These are phyloP conservation scores for fruit fly (Drosophila melanogaster) DNA, from an alignment of 1,140 invertebrate genomes.

Conservation along the genomic window Release_6_plus_ISO1_MT NT_033779.5:21887001-21887500, in stretches of 20 bases:
- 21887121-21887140: neutral
- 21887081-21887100: neutral
- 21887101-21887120: slow-evolving; percentile 1
- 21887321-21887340: too few relatives aligned
- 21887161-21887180: too few relatives aligned
- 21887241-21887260: too few relatives aligned
- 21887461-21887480: slow-evolving; percentile 11
- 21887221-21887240: too few relatives aligned
- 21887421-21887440: neutral
- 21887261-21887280: too few relatives aligned
- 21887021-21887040: slow-evolving; percentile 80
- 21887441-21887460: neutral
- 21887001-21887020: slow-evolving; percentile 56
- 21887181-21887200: too few relatives aligned
- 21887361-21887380: too few relatives aligned
- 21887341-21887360: too few relatives aligned
- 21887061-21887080: slow-evolving; percentile 50
- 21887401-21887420: neutral
- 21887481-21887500: slow-evolving; percentile 32
- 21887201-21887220: too few relatives aligned
- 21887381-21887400: neutral
- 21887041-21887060: slow-evolving; percentile 68
- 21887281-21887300: too few relatives aligned
- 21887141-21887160: too few relatives aligned
- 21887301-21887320: too few relatives aligned